Base-by-base conservation (phyloP, 2,797 vertebrate genomes). In the Anabacerthia variegaticeps region DNA sequence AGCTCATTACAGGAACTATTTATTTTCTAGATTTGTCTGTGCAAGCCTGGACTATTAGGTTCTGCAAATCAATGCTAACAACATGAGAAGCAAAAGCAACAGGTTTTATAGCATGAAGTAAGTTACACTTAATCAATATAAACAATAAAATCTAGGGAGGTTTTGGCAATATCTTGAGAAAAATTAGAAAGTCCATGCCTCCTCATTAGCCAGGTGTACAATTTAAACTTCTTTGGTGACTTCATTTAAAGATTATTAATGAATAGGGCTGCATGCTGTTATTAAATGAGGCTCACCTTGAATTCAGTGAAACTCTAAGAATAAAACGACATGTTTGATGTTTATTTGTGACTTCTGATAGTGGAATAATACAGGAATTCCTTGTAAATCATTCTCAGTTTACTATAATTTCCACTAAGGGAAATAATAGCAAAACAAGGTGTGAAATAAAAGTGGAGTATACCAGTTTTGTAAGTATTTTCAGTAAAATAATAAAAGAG, bases 21-120 rank as follows among this genome's bases (percentile, higher is more conserved):
- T 95, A 43, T 93, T 95, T 97, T 93, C 61, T 63, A 83, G 89
- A 93, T 83, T 92, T 88, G 61, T 80, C 82, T 83, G 46, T 89
- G 48, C 61, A 84, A 66, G 48, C 79, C 67, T 91, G 56, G 93
- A 77, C 75, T 93, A 49, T 68, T 85, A 91, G 52, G 37, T 92
- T 83, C 68, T 85, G 21, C 54, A 93, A 94, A 92, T 92, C 89
- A 34, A 43, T 44, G 73, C 74, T 95, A 93, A 77, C 49, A 66
- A 34, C 14, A 56, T 89, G n/a, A 96, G 56, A 88, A 80, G 54
- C 37, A 94, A 91, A 93, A 71, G 36, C 89, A 68, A n/a, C 55
- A 62, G 10, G 22, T 84, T 94, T 89, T 77, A 81, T 65, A 63
- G 41, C 65, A 94, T 68, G 43, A 56, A 58, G 14, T 44, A 19